A percentile compares a stretch with the other conserved stretches of the same genome.
Evolutionary conservation across 2,888 invertebrate genomes (phyloP).

Genomic region (Adelognathus sp.): DNA sequence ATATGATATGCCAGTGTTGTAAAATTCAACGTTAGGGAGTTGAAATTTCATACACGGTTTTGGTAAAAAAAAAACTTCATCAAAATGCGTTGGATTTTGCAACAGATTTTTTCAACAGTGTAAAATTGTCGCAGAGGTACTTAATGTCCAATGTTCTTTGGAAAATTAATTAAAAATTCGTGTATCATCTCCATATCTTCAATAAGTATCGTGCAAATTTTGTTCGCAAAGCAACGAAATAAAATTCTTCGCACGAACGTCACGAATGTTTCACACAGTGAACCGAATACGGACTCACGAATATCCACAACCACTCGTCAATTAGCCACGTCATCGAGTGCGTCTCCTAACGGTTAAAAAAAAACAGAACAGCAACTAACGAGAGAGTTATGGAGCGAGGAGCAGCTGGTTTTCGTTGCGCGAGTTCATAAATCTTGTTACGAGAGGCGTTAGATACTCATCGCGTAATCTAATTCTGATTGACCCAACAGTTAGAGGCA

Average conservation of each 20-base stretch:
- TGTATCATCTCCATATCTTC: too few relatives aligned
- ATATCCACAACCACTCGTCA: constrained; percentile 1
- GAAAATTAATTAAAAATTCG: too few relatives aligned
- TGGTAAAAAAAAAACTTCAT: too few relatives aligned
- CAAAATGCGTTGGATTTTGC: too few relatives aligned
- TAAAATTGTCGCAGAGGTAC: too few relatives aligned
- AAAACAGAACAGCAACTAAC: too few relatives aligned
- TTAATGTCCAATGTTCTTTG: too few relatives aligned
- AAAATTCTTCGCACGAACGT: background rate
- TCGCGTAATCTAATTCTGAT: constrained; percentile 41
- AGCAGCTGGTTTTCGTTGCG: background rate
- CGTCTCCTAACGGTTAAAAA: constrained; percentile 34
- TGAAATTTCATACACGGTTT: too few relatives aligned
- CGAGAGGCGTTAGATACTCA: constrained; percentile 23
- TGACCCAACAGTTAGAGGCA: constrained; percentile 41
- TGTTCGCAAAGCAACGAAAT: constrained; percentile 15
- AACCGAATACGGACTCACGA: background rate
- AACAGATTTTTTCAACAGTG: too few relatives aligned
- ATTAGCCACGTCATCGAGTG: constrained; percentile 36
- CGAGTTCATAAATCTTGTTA: constrained; percentile 41
- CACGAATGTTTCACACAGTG: constrained; percentile 3
- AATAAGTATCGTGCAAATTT: too few relatives aligned
- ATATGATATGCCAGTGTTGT: too few relatives aligned
- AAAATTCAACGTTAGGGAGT: too few relatives aligned
- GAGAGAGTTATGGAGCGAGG: background rate